Percentiles rank a stretch among this genome's conserved stretches.
phyloP scores from a whole-genome alignment of 2,113 vertebrate species.

The Ondatra zibethicus region DNA sequence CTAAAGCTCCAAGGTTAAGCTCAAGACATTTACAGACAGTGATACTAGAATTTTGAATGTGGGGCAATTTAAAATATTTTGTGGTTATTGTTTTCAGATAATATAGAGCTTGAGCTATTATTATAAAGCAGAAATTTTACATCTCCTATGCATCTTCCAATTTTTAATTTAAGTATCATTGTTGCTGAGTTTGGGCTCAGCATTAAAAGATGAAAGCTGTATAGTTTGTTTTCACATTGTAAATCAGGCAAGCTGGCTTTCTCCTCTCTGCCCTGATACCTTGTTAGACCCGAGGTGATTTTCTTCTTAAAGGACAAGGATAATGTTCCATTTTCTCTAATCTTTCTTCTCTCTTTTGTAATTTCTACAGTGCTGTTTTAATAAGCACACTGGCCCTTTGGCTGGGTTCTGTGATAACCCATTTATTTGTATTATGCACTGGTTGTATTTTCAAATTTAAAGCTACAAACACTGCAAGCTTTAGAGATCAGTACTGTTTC shows the following conservation, averaged over 20 bases:
- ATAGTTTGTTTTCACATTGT: slow-evolving; percentile 54
- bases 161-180: slow-evolving; percentile 56
- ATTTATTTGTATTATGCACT: slow-evolving; percentile 64
- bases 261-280: slow-evolving; percentile 42
- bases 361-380: slow-evolving; percentile 62
- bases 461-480: slow-evolving; percentile 55
- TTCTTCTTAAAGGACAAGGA: slow-evolving; percentile 65
- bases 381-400: slow-evolving; percentile 51
- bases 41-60: slow-evolving; percentile 39
- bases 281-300: slow-evolving; percentile 54
- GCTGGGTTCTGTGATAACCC: neutral
- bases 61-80: neutral
- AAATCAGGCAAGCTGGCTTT: neutral
- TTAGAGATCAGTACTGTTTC: slow-evolving; percentile 60
- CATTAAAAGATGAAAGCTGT: slow-evolving; percentile 16
- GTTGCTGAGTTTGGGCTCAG: neutral
- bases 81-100: slow-evolving; percentile 44
- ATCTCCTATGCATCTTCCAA: slow-evolving; percentile 42
- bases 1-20: neutral
- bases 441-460: slow-evolving; percentile 56
- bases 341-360: slow-evolving; percentile 65
- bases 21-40: neutral
- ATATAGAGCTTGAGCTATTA: slow-evolving; percentile 30
- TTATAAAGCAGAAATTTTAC: slow-evolving; percentile 10
- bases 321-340: slow-evolving; percentile 56